Evolutionary conservation across 2,888 invertebrate genomes (phyloP).

Genomic region (Theretra japonica): DNA sequence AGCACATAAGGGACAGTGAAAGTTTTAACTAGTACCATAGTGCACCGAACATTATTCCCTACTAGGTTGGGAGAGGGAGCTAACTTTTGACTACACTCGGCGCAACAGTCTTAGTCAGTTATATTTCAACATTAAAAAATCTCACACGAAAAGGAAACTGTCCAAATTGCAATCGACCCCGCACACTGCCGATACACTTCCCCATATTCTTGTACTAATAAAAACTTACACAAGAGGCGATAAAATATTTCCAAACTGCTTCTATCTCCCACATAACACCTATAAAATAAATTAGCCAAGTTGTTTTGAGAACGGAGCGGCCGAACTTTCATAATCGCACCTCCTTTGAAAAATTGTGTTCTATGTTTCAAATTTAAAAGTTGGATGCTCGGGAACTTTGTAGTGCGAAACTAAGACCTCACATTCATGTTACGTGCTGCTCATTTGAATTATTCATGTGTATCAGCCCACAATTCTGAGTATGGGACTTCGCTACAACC

Average conservation of each 20-base stretch:
- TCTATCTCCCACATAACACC: constrained; percentile 2
- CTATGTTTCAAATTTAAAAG: constrained; percentile 3
- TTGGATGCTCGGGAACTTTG: background rate
- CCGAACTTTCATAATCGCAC: background rate
- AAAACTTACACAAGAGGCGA: background rate
- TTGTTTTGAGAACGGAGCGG: background rate
- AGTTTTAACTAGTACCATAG: too few relatives aligned
- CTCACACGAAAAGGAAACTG: too few relatives aligned
- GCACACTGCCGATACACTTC: too few relatives aligned
- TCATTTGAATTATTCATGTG: background rate
- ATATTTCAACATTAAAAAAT: too few relatives aligned
- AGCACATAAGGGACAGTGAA: too few relatives aligned
- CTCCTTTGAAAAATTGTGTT: background rate
- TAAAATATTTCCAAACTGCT: background rate
- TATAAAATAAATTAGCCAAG: background rate
- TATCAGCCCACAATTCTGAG: too few relatives aligned
- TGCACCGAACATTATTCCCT: too few relatives aligned
- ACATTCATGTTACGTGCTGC: background rate
- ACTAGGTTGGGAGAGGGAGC: too few relatives aligned
- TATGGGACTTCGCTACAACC: too few relatives aligned
- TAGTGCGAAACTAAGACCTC: background rate
- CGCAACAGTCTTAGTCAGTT: too few relatives aligned
- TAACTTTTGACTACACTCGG: too few relatives aligned
- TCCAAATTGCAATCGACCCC: too few relatives aligned
- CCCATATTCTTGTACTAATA: background rate